These are phyloP conservation scores for Cisticola juncidis DNA, from an alignment of 2,113 vertebrate species.

Conservation along the genomic window DNA sequence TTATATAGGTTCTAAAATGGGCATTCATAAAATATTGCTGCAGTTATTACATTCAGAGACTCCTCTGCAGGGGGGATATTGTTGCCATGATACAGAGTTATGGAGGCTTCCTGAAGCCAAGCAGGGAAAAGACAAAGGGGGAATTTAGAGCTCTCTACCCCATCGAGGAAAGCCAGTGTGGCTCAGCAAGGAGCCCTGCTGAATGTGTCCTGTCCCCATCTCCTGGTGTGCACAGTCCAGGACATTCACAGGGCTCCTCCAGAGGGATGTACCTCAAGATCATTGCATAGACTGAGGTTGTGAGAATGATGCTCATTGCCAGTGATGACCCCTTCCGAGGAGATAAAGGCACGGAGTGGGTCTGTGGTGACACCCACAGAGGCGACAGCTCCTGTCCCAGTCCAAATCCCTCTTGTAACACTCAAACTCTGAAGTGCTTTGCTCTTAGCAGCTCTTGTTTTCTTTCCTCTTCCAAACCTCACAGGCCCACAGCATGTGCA, in stretches of 20 bases:
- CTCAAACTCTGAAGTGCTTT: neutral
- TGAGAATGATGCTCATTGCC: neutral
- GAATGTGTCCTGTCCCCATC: neutral
- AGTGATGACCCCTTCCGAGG: rapidly evolving
- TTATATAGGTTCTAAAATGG: neutral
- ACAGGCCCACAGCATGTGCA: neutral
- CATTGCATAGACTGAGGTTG: rapidly evolving
- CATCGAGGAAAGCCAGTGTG: rapidly evolving
- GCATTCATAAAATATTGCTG: neutral
- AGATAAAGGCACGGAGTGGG: rapidly evolving
- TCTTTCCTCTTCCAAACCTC: neutral
- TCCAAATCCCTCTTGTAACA: neutral
- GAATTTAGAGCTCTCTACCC: neutral
- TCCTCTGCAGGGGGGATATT: neutral
- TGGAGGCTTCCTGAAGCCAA: neutral
- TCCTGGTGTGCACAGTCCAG: neutral
- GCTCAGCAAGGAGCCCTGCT: neutral
- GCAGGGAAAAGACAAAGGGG: neutral
- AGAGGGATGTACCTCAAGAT: rapidly evolving
- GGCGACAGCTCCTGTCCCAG: neutral
- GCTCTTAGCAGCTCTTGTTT: neutral
- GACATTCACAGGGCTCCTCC: neutral
- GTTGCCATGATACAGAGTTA: neutral
- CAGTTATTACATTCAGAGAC: neutral
- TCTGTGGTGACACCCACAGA: neutral